phyloP scores from a whole-genome alignment of 2,888 invertebrate species.

The Aleiodes leptofemur region DNA sequence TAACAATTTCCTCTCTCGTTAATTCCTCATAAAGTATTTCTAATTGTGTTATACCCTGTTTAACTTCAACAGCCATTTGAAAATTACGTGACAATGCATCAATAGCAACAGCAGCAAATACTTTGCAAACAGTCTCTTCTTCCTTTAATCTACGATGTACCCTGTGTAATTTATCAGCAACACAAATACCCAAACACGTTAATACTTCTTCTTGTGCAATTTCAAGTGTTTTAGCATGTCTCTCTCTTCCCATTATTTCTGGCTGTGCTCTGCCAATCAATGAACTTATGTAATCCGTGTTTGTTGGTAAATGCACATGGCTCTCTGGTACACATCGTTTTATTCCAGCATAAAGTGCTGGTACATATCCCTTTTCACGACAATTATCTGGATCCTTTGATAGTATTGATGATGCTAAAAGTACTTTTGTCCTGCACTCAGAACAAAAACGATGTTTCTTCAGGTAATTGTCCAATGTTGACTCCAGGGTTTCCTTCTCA shows the following conservation, averaged over 20 bases:
- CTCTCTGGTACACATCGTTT: conserved; percentile 90
- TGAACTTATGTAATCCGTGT: conserved; percentile 91
- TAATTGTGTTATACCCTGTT: conserved; percentile 91
- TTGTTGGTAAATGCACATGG: conserved; percentile 91
- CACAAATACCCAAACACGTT: conserved; percentile 94
- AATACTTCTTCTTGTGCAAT: conserved; percentile 97
- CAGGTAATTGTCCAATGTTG: conserved; percentile 92
- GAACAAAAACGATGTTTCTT: conserved; percentile 95
- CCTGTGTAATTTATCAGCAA: conserved; percentile 92
- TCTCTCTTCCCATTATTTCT: conserved; percentile 92
- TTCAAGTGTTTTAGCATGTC: conserved; percentile 97
- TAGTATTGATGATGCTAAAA: conserved; percentile 88
- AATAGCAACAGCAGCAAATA: conserved; percentile 91
- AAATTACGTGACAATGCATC: conserved; percentile 93
- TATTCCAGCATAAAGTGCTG: conserved; percentile 90
- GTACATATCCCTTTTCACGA: conserved; percentile 93
- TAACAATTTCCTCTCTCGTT: conserved; percentile 89
- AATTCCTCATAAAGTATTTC: conserved; percentile 92
- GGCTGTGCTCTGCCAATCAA: conserved; percentile 94
- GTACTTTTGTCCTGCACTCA: conserved; percentile 94
- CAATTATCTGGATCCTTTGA: conserved; percentile 89
- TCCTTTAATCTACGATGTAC: conserved; percentile 91
- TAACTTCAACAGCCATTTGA: conserved; percentile 92
- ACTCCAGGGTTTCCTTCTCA: conserved; percentile 88
- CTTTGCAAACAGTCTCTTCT: conserved; percentile 96